Evolutionary conservation across 2,113 vertebrate species (phyloP).

Genomic region (Micronycteris hirsuta): DNA sequence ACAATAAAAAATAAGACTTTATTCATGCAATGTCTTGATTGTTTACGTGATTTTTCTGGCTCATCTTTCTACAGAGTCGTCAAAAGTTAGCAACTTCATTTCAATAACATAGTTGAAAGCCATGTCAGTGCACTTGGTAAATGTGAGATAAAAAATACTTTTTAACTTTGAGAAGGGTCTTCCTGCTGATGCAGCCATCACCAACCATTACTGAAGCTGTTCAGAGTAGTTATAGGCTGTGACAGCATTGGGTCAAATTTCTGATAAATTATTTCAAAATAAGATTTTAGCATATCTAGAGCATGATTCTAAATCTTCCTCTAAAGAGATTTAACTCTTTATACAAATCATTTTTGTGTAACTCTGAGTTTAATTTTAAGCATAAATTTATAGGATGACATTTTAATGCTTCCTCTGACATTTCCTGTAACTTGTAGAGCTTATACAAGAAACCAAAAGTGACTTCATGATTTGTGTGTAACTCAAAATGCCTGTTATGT

Average conservation of each 20-base stretch:
- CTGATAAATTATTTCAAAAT: constrained; percentile 54
- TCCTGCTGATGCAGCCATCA: not conserved
- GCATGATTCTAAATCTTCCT: constrained; percentile 32
- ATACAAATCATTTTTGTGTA: constrained; percentile 38
- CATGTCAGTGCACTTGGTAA: not conserved
- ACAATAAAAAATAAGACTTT: not conserved
- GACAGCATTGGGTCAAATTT: constrained; percentile 17
- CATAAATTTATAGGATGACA: constrained; percentile 42
- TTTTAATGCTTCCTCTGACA: constrained; percentile 57
- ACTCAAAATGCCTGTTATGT: constrained; percentile 27
- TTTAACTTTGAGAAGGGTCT: not conserved
- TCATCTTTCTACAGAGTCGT: constrained; percentile 26
- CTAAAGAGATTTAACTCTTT: constrained; percentile 54
- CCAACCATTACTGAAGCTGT: not conserved
- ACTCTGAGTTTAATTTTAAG: constrained; percentile 52
- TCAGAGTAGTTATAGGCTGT: not conserved
- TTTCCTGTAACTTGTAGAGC: constrained; percentile 34
- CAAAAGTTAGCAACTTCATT: constrained; percentile 24
- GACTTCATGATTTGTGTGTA: constrained; percentile 18
- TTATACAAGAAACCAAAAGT: constrained; percentile 41
- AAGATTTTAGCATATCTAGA: constrained; percentile 16
- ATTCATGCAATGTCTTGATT: not conserved
- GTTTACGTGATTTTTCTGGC: not conserved
- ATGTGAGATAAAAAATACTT: constrained; percentile 26
- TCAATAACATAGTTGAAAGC: not conserved